These are phyloP conservation scores for Epinephelus cyanopodus DNA, from an alignment of 2,113 vertebrate species.

Conservation along the genomic window DNA sequence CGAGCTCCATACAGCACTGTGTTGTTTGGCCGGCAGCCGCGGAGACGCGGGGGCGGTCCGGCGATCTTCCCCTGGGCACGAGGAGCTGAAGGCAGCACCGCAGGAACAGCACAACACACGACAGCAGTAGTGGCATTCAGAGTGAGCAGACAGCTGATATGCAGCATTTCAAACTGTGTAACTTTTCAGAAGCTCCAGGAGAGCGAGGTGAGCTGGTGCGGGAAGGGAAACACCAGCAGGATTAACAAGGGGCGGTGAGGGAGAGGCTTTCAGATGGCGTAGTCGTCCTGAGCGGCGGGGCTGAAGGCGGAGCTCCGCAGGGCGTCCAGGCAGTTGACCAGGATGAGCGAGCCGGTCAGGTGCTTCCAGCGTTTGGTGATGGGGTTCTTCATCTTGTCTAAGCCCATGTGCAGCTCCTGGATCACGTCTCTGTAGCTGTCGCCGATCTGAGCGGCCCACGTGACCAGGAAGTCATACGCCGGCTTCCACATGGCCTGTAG, in stretches of 20 bases:
- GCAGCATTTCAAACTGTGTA: constrained; percentile 33
- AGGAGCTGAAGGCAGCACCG: constrained; percentile 25
- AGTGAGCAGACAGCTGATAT: not conserved
- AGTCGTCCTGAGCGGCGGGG: constrained; percentile 88
- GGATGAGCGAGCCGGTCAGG: constrained; percentile 95
- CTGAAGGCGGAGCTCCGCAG: constrained; percentile 95
- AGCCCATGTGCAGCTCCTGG: constrained; percentile 94
- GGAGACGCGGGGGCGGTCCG: not conserved
- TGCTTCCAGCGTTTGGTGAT: constrained; percentile 99
- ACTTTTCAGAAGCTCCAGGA: not conserved
- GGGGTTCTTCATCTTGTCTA: constrained; percentile 97
- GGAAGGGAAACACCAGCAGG: not conserved
- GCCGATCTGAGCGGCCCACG: constrained; percentile 96
- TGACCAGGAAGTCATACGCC: constrained; percentile 95
- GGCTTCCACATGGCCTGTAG: constrained; percentile 98
- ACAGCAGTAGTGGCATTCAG: constrained; percentile 32
- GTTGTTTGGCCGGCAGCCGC: constrained; percentile 24
- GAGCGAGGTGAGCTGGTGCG: not conserved
- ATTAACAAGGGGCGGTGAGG: too few species aligned
- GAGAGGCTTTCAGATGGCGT: constrained; percentile 85
- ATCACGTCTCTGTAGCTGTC: constrained; percentile 98
- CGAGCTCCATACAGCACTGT: constrained; percentile 34
- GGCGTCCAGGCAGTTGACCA: constrained; percentile 94
- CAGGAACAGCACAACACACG: not conserved
- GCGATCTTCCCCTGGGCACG: not conserved